A percentile compares a stretch with the other conserved stretches of the same genome.
Conservation (phyloP, 2,113 vertebrate genomes). For the Psephotus haematonotus region DNA sequence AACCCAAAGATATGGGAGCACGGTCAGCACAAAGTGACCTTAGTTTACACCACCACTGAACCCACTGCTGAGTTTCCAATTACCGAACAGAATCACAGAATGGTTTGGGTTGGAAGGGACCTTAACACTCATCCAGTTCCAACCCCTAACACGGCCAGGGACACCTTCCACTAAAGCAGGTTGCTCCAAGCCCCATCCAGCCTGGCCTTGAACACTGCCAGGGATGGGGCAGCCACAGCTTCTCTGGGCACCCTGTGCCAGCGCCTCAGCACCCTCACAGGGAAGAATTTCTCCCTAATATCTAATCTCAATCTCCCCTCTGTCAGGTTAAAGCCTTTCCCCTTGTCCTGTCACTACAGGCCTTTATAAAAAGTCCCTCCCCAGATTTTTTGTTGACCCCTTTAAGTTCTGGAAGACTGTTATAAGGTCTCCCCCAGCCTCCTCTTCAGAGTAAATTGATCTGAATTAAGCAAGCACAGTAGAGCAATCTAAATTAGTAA, state of each 20-base stretch:
- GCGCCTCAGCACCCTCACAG: background rate
- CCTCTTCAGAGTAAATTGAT: background rate
- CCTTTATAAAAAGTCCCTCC: background rate
- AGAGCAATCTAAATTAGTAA: background rate
- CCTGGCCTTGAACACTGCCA: no score
- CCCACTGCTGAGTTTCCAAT: background rate
- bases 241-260: background rate
- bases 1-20: background rate
- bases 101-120: background rate
- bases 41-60: background rate
- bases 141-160: rapidly evolving
- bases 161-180: background rate
- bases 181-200: no score
- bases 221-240: background rate
- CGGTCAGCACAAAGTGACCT: background rate
- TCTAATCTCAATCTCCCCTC: background rate
- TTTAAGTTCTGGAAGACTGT: background rate
- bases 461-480: background rate
- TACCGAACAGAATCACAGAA: background rate
- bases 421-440: background rate
- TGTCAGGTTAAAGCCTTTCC: background rate
- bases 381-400: background rate
- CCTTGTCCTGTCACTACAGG: background rate
- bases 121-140: background rate
- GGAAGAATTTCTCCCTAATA: background rate